Evolutionary conservation across 2,797 vertebrate genomes (phyloP).

Genomic region (Dendrocincla tyrannina): DNA sequence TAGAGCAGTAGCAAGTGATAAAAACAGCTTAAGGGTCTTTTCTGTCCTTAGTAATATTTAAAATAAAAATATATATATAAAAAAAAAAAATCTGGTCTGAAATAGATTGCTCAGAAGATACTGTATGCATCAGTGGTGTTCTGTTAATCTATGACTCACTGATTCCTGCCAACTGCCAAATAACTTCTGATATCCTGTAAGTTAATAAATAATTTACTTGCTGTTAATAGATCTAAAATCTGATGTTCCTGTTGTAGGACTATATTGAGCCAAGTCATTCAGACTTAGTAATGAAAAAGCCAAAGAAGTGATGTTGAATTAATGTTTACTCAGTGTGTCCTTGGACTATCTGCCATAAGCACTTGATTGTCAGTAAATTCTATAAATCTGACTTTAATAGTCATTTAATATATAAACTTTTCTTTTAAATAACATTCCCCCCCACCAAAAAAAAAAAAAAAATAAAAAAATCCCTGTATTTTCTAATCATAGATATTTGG

Average conservation of each 20-base stretch:
- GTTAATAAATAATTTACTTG: slow-evolving; percentile 69
- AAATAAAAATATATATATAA: not conserved
- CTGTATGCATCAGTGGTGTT: not conserved
- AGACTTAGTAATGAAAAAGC: slow-evolving; percentile 7
- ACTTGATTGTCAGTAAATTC: not conserved
- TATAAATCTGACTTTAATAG: not conserved
- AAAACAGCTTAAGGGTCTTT: not conserved
- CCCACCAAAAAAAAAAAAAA: too few relatives aligned
- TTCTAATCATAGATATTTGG: not conserved
- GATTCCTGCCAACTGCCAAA: slow-evolving; percentile 51
- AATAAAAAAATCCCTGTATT: not conserved
- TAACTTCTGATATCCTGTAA: slow-evolving; percentile 34
- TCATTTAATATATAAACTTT: not conserved
- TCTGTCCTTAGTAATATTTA: not conserved
- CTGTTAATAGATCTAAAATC: slow-evolving; percentile 61
- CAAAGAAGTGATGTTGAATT: not conserved
- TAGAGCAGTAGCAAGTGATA: not conserved
- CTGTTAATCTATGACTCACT: slow-evolving; percentile 15
- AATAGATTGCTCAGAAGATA: not conserved
- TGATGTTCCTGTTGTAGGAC: slow-evolving; percentile 59
- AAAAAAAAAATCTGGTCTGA: not conserved
- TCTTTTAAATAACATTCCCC: not conserved
- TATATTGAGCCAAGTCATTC: slow-evolving; percentile 18
- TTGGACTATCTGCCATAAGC: not conserved
- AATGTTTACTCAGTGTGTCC: not conserved